phyloP scores from a whole-genome alignment of 2,113 vertebrate species.

The Tetrax tetrax region DNA sequence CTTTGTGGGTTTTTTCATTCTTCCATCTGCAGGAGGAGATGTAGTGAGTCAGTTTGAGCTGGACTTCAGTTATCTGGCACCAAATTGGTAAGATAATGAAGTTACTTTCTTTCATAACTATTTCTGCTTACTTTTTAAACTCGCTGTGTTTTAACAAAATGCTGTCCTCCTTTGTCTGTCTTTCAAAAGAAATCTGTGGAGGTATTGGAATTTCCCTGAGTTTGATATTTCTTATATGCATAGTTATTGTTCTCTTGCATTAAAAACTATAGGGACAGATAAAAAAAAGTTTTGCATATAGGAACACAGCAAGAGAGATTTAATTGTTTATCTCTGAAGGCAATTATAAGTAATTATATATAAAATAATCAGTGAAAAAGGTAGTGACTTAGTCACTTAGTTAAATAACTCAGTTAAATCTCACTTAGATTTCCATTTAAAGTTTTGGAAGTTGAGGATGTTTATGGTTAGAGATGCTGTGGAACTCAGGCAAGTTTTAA shows the following conservation, averaged over 20 bases:
- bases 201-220: neutral
- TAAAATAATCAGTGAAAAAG: neutral
- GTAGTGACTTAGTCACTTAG: neutral
- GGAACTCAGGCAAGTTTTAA: neutral
- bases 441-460: neutral
- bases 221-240: neutral
- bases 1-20: neutral
- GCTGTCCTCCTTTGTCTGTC: neutral
- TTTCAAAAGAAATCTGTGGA: neutral
- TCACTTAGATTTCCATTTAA: neutral
- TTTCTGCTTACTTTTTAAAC: neutral
- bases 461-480: neutral
- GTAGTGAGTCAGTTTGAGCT: slow-evolving; percentile 81
- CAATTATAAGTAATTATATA: neutral
- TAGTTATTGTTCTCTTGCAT: neutral
- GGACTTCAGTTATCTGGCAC: slow-evolving; percentile 76
- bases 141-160: neutral
- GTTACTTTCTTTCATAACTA: neutral
- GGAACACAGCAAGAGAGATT: neutral
- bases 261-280: neutral
- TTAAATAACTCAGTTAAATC: neutral
- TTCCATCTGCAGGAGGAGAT: slow-evolving; percentile 74
- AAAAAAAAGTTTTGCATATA: neutral
- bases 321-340: neutral
- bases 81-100: slow-evolving; percentile 71